Percentiles rank a stretch among this genome's conserved stretches.
These are phyloP conservation scores for Cephus rjabovi DNA, from an alignment of 2,888 invertebrate genomes.

Conservation along the genomic window DNA sequence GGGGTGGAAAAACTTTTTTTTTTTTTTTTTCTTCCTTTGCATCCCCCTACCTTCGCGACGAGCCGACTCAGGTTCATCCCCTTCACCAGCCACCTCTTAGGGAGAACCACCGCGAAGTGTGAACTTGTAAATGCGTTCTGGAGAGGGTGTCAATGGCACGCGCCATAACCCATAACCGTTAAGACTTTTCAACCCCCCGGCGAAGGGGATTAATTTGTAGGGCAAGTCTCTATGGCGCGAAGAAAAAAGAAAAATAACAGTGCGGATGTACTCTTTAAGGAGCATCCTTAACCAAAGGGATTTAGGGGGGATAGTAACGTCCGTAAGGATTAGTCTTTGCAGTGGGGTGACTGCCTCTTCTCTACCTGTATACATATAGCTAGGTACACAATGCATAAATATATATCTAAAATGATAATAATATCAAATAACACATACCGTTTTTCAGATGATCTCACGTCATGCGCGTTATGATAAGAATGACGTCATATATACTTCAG, in stretches of 20 bases:
- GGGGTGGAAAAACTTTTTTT: constrained; percentile 20
- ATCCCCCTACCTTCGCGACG: constrained; percentile 3
- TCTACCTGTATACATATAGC: too few species aligned
- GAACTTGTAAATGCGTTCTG: constrained; percentile 22
- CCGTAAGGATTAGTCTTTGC: too few species aligned
- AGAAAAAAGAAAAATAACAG: constrained; percentile 1
- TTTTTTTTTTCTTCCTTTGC: constrained; percentile 8
- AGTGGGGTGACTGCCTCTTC: too few species aligned
- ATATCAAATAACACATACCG: too few species aligned
- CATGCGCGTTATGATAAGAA: too few species aligned
- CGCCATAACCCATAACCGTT: constrained; percentile 26
- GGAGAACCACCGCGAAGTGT: constrained; percentile 11
- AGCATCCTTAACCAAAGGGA: too few species aligned
- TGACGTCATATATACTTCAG: too few species aligned
- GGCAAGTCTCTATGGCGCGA: constrained; percentile 2
- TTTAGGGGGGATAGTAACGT: too few species aligned
- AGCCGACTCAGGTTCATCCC: too few species aligned
- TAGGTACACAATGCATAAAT: too few species aligned
- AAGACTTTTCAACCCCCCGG: constrained; percentile 19
- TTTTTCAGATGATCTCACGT: too few species aligned
- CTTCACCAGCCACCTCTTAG: background rate
- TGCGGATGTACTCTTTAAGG: background rate
- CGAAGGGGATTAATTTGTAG: constrained; percentile 9
- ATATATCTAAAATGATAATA: too few species aligned
- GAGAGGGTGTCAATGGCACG: constrained; percentile 25